Percentiles rank a stretch among this genome's conserved stretches.
phyloP scores from a whole-genome alignment of 2,113 vertebrate genomes.

The Catharus fuscescens region DNA sequence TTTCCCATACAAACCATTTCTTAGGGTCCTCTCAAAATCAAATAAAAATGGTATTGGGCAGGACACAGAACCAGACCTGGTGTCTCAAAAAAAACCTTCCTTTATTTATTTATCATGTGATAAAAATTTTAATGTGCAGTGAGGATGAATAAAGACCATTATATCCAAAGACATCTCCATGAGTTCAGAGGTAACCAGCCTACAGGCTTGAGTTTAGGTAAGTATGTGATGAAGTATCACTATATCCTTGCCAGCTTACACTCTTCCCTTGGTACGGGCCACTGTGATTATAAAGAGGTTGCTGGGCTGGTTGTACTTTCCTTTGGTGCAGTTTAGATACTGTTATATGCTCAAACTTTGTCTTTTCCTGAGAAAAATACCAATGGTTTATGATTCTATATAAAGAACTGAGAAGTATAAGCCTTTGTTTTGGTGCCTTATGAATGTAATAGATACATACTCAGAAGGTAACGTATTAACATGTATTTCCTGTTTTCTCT shows the following conservation, averaged over 20 bases:
- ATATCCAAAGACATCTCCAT: background rate
- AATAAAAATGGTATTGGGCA: background rate
- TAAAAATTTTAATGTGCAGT: background rate
- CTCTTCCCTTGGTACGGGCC: background rate
- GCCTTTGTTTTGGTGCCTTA: background rate
- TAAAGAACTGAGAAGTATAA: background rate
- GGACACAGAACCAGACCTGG: background rate
- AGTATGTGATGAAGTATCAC: background rate
- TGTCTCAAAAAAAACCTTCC: background rate
- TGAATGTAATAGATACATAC: background rate
- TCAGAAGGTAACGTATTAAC: background rate
- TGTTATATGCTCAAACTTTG: background rate
- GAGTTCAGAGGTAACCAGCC: background rate
- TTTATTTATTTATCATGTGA: background rate
- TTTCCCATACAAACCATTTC: background rate
- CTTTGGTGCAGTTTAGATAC: background rate
- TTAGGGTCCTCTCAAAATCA: background rate
- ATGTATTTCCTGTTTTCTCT: background rate
- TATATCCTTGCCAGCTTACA: background rate
- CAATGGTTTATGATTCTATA: background rate
- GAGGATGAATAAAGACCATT: background rate
- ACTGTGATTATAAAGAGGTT: background rate
- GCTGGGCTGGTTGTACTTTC: background rate
- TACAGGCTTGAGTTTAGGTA: background rate
- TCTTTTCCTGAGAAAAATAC: background rate